phyloP scores from a whole-genome alignment of 1,140 invertebrate genomes.

The Drosophila micromelanica region DNA sequence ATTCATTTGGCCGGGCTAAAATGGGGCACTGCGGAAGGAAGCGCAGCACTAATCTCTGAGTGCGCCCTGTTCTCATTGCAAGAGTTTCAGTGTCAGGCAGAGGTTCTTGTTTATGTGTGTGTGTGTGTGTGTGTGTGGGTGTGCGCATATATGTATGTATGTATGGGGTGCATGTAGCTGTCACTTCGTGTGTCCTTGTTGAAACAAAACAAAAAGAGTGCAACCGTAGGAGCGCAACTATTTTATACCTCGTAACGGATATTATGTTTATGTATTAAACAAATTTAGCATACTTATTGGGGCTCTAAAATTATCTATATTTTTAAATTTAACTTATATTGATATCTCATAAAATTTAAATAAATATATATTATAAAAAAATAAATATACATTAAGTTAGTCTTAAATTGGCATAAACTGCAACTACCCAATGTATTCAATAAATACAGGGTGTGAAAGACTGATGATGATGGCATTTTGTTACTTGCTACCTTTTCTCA shows the following conservation, averaged over 20 bases:
- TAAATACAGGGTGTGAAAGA: conserved; percentile 41
- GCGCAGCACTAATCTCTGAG: conserved; percentile 73
- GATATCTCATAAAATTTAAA: neutral
- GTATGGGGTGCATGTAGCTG: conserved; percentile 33
- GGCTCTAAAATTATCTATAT: neutral
- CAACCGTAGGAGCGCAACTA: neutral
- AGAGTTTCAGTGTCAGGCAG: conserved; percentile 66
- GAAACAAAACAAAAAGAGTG: conserved; percentile 37
- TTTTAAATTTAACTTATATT: too few relatives aligned
- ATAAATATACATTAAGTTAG: too few relatives aligned
- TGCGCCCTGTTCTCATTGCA: conserved; percentile 65
- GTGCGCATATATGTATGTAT: conserved; percentile 16
- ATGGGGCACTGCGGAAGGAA: conserved; percentile 55
- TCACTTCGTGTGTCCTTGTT: conserved; percentile 57
- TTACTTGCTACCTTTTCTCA: conserved; percentile 59
- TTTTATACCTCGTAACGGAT: neutral
- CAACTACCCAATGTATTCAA: neutral
- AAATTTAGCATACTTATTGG: conserved; percentile 1
- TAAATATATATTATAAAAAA: too few relatives aligned
- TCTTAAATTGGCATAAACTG: neutral
- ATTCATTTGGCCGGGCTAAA: conserved; percentile 58
- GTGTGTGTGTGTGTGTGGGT: conserved; percentile 6
- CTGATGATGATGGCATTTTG: conserved; percentile 77
- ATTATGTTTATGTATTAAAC: too few relatives aligned
- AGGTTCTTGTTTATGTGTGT: conserved; percentile 13